Evolutionary conservation across 2,888 invertebrate genomes (phyloP), one percentile per base, ranked within the genome.

Genomic region (Lasioglossum calceatum): DNA sequence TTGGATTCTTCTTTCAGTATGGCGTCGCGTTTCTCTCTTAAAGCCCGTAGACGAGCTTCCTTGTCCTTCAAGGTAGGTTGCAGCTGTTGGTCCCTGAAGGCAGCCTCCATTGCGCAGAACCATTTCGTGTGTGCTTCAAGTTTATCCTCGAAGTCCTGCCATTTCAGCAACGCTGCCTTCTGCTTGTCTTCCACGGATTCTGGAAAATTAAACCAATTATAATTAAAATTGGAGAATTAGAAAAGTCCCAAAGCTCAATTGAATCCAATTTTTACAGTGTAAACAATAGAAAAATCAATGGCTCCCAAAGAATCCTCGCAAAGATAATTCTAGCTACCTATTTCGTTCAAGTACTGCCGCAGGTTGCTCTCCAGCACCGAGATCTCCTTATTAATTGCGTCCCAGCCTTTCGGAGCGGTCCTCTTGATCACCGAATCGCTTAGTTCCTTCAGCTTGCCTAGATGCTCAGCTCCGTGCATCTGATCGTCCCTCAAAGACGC

Each of bases 121-220:
- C 99, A 99, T 91, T 97, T 97, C 19, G 97, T 97, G 54, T 98
- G 97, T 42, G 96, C 96, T 89, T 98, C 98, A 71, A 98, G 96
- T 50, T 97, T 97, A 72, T 96, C 96, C 94, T 99, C 99, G 95
- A 99, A 99, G 85, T 97, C 97, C 90, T 97, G 96, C 99, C 99
- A 99, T 94, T 98, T 98, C 77, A 97, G 96, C 2, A 98, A 95
- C 0, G 97, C 97, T 85, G 97, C 96, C 88, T 97, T 97, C 84
- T 98, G 97, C 93, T 98, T 98, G 44, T 97, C 96, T 93, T 97
- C 97, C 12, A 97, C 97, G 47, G 96, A 96, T 92, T 96, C 96
- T 96, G 89, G 19, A 90, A 88, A 85, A 27, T 32, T 5, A 12
- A 64, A 7, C 3, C 42, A 32, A 16, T 50, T 50, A 7, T 23